Evolutionary conservation across 2,888 invertebrate genomes (phyloP).

Genomic region (Dusona sp.): DNA sequence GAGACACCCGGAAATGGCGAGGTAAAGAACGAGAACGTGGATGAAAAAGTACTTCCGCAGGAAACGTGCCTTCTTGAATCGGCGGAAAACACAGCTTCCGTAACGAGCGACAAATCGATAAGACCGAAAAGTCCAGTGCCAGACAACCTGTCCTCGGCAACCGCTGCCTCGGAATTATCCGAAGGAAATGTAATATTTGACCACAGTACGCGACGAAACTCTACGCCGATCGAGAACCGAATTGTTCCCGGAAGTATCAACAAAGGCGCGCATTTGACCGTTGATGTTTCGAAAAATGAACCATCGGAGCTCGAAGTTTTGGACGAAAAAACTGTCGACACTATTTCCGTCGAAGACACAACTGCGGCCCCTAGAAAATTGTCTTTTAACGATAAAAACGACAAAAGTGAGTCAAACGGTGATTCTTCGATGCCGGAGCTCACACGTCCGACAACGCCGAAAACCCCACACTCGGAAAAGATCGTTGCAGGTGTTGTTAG

Average conservation of each 20-base stretch:
- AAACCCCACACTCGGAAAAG: conserved; percentile 71
- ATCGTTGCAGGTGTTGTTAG: conserved; percentile 71
- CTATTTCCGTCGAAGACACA: not conserved
- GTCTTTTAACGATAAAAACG: conserved; percentile 59
- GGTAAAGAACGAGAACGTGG: not conserved
- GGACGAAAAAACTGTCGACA: not conserved
- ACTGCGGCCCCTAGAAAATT: conserved; percentile 26
- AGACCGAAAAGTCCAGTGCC: conserved; percentile 48
- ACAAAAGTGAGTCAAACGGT: conserved; percentile 53
- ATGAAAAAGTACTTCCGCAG: not conserved
- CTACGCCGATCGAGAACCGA: conserved; percentile 64
- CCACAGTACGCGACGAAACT: conserved; percentile 39
- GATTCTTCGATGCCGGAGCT: conserved; percentile 32
- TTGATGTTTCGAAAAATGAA: conserved; percentile 8
- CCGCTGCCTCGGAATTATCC: conserved; percentile 55
- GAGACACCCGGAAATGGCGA: not conserved
- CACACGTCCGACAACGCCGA: conserved; percentile 67
- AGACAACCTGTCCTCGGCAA: conserved; percentile 56
- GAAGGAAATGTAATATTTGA: conserved; percentile 43
- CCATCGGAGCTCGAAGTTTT: conserved; percentile 3
- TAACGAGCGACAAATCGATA: not conserved
- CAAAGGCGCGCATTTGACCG: conserved; percentile 51
- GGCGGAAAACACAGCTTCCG: not conserved
- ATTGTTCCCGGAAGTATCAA: conserved; percentile 67
- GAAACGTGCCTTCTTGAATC: not conserved